Conservation (phyloP, 2,113 vertebrate species). For the Mungos mungo region DNA sequence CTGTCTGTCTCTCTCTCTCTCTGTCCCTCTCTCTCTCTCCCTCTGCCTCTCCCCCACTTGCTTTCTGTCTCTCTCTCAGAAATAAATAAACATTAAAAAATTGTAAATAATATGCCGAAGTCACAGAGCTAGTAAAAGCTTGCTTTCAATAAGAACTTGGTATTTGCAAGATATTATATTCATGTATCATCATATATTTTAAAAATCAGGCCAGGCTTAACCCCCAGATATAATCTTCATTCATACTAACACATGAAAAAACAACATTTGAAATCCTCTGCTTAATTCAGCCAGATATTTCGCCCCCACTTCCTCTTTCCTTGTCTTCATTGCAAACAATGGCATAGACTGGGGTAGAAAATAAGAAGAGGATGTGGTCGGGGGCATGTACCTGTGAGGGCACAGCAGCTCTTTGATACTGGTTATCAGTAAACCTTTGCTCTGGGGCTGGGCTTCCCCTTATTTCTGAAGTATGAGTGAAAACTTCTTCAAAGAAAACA, state of each 20-base stretch:
- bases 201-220: constrained; percentile 24
- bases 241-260: neutral
- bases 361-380: neutral
- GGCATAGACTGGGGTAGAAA: neutral
- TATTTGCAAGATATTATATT: neutral
- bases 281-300: neutral
- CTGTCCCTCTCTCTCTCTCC: too few relatives aligned
- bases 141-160: neutral
- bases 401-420: too few relatives aligned
- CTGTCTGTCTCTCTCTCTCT: too few relatives aligned
- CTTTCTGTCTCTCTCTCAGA: too few relatives aligned
- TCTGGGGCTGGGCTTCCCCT: neutral
- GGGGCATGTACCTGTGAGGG: neutral
- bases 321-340: neutral
- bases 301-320: neutral
- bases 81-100: neutral
- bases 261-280: neutral
- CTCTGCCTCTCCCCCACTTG: too few relatives aligned
- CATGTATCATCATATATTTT: neutral
- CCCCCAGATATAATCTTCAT: neutral
- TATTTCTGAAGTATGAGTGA: neutral
- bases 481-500: neutral
- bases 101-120: neutral
- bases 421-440: neutral
- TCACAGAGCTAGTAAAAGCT: neutral